phyloP scores from a whole-genome alignment of 2,797 vertebrate genomes.

The Coreius guichenoti region DNA sequence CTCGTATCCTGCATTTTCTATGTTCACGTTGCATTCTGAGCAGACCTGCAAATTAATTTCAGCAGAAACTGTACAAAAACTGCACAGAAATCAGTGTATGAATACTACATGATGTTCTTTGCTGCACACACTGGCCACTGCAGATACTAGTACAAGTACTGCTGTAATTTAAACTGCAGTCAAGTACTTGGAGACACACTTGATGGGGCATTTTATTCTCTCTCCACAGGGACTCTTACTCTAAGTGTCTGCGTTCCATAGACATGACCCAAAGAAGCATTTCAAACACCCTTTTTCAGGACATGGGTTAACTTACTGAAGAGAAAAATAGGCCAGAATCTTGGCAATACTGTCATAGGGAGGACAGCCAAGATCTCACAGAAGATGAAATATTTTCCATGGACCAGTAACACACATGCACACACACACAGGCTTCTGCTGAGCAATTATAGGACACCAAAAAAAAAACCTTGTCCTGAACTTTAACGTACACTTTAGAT shows the following conservation, averaged over 20 bases:
- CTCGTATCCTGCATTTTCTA: not conserved
- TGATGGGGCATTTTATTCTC: constrained; percentile 26
- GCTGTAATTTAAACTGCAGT: constrained; percentile 24
- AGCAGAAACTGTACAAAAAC: not conserved
- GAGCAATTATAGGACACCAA: not conserved
- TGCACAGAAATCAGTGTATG: not conserved
- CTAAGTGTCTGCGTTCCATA: constrained; percentile 22
- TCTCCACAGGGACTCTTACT: constrained; percentile 5
- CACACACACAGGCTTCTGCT: not conserved
- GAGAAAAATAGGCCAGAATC: constrained; percentile 57
- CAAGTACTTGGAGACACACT: not conserved
- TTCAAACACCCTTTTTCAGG: constrained; percentile 48
- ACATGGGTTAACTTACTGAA: constrained; percentile 38
- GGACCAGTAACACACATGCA: constrained; percentile 17
- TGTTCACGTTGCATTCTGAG: not conserved
- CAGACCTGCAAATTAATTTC: not conserved
- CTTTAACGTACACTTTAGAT: not conserved
- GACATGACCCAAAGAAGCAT: constrained; percentile 42
- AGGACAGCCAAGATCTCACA: constrained; percentile 56
- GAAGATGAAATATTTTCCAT: constrained; percentile 62
- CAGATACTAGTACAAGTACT: constrained; percentile 21
- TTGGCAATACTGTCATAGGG: constrained; percentile 54
- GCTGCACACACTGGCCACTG: constrained; percentile 3
- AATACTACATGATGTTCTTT: not conserved
- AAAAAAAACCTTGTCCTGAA: not conserved